phyloP scores from a whole-genome alignment of 2,888 invertebrate species.

The Belgica antarctica region DNA sequence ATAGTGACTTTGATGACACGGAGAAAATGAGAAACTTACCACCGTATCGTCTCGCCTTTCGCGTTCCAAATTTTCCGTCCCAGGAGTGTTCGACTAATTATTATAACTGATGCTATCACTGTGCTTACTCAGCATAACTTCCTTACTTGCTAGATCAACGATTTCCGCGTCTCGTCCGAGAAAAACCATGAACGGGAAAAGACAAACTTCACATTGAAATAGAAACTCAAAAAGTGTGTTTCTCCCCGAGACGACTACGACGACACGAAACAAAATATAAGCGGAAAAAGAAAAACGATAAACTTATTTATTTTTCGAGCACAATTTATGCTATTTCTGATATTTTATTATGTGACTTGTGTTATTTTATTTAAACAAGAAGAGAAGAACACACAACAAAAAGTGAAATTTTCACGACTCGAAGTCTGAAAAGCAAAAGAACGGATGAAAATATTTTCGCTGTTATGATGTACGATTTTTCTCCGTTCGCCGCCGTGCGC shows the following conservation, averaged over 20 bases:
- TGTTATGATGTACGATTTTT: not conserved
- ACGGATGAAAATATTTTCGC: slow-evolving; percentile 10
- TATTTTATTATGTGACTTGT: slow-evolving; percentile 7
- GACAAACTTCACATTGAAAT: not conserved
- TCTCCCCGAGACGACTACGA: not conserved
- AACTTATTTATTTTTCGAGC: slow-evolving; percentile 24
- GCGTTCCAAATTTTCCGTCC: not conserved
- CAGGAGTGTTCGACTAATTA: not conserved
- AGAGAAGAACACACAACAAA: slow-evolving; percentile 13
- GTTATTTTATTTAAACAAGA: slow-evolving; percentile 22
- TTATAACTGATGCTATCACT: not conserved
- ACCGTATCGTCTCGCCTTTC: not conserved
- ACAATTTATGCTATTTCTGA: slow-evolving; percentile 28
- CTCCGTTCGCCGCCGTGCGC: slow-evolving; percentile 1
- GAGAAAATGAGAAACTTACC: no score
- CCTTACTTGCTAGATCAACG: not conserved
- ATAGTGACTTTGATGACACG: no score
- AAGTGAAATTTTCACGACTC: slow-evolving; percentile 27
- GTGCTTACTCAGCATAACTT: not conserved
- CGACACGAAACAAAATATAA: slow-evolving; percentile 1
- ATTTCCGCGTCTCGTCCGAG: not conserved
- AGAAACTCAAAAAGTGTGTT: slow-evolving; percentile 10
- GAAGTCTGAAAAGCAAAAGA: not conserved
- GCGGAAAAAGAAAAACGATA: slow-evolving; percentile 15
- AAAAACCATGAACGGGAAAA: not conserved